phyloP scores from a whole-genome alignment of 2,113 vertebrate genomes.

The Odobenus rosmarus region DNA sequence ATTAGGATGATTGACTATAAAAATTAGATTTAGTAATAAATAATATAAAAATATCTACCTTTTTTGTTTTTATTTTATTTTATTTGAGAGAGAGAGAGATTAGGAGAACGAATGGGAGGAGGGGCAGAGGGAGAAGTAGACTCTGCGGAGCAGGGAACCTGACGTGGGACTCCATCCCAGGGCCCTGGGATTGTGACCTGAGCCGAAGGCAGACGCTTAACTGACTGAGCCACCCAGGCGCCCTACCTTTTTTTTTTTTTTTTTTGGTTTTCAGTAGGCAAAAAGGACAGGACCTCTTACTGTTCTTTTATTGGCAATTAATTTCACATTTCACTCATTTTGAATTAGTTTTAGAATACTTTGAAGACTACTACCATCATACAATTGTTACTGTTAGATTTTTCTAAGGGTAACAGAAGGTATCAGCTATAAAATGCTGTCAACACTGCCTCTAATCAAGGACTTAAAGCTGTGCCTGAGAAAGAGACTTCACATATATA shows the following conservation, averaged over 20 bases:
- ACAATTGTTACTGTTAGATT: not conserved
- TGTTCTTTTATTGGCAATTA: not conserved
- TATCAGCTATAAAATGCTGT: not conserved
- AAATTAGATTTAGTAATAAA: conserved; percentile 52
- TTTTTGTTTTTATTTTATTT: not conserved
- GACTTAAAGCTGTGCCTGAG: not conserved
- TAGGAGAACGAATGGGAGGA: too few relatives aligned
- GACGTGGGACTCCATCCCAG: too few relatives aligned
- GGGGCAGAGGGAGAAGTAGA: too few relatives aligned
- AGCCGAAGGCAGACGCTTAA: not conserved
- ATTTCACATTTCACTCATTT: not conserved
- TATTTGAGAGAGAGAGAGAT: too few relatives aligned
- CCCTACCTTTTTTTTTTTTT: not conserved
- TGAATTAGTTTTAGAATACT: not conserved
- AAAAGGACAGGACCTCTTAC: not conserved
- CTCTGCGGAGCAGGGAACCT: too few relatives aligned
- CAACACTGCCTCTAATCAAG: not conserved
- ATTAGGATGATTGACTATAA: conserved; percentile 44
- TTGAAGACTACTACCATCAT: not conserved
- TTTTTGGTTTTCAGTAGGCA: not conserved
- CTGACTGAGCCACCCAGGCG: not conserved
- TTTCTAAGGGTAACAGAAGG: not conserved
- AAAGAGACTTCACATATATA: not conserved
- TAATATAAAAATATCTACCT: not conserved
- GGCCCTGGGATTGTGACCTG: not conserved